Base-by-base conservation (phyloP, 2,888 invertebrate species). In the Scrobipalpa atriplicella region DNA sequence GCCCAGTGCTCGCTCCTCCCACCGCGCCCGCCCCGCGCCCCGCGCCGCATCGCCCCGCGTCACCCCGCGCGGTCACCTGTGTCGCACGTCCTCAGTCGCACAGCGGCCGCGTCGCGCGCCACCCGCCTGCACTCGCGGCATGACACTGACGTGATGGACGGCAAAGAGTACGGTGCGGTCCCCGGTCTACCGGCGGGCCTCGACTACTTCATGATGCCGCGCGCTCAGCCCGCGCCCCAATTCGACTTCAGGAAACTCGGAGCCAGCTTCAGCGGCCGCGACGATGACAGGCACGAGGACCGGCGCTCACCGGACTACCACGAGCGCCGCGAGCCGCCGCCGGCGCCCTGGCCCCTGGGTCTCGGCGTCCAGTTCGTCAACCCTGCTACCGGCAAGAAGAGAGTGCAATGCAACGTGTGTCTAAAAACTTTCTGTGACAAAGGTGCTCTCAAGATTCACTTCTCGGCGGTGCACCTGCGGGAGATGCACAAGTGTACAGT, bases 401-500 rank as follows among this genome's bases (percentile, higher is more conserved):
- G 99, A 77, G 99, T 99, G 70, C 97, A 98, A 93, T 99, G 99
- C 92, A 98, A 98, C 84, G 98, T 98, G 70, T 99, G 99, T 89
- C 94, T 98, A 73, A 99, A 99, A 90, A 99, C 99, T 68, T 99
- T 99, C 92, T 99, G 99, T 94, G 99, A 99, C 92, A 99, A 99
- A 92, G 99, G 99, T 71, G 99, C 99, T 56, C 93, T 99, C 66
- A 99, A 99, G 93, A 99, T 99, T 66, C 99, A 99, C 87, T 99
- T 99, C 88, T 98, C 98, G 68, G 99, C 99, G 19, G 99, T 99
- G 70, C 99, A 99, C 86, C 92, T 99, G 77, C 95, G 98, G 65
- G 99, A 99, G 93, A 99, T 99, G 99, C 99, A 99, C 93, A 98
- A 98, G 92, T 99, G 99, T 90, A 98, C 99, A 16, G 98, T 99